Conservation (phyloP, 2,888 invertebrate species). For the Melanchra persicariae region DNA sequence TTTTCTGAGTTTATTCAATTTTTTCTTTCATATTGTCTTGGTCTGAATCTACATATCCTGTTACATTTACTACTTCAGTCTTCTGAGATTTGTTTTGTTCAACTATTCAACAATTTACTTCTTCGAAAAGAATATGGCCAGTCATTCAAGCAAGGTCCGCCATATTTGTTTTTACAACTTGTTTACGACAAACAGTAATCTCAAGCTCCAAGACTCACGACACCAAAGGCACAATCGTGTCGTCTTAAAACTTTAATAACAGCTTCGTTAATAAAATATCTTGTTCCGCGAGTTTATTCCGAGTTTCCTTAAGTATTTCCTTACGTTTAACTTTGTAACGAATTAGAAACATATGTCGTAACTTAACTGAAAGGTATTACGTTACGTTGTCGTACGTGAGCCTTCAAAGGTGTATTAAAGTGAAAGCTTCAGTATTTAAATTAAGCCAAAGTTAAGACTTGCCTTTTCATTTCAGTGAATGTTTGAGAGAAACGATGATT, state of each 20-base stretch:
- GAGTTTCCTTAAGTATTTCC: constrained; percentile 26
- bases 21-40: neutral
- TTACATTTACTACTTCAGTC: neutral
- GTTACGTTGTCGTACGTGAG: constrained; percentile 42
- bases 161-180: constrained; percentile 29
- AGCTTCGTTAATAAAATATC: constrained; percentile 34
- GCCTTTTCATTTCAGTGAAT: constrained; percentile 23
- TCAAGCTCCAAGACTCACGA: neutral
- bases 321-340: constrained; percentile 37
- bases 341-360: constrained; percentile 47
- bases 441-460: constrained; percentile 27
- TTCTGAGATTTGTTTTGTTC: neutral
- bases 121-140: neutral
- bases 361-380: constrained; percentile 46
- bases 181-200: constrained; percentile 32
- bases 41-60: neutral
- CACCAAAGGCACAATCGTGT: constrained; percentile 13
- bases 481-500: constrained; percentile 18
- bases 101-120: neutral
- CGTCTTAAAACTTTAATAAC: constrained; percentile 42
- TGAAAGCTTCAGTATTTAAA: constrained; percentile 34
- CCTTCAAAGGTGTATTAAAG: constrained; percentile 44
- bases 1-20: constrained; percentile 5
- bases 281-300: constrained; percentile 10
- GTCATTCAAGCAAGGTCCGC: neutral